phyloP scores from a whole-genome alignment of 2,888 invertebrate species.

The Aleiodes alternator region DNA sequence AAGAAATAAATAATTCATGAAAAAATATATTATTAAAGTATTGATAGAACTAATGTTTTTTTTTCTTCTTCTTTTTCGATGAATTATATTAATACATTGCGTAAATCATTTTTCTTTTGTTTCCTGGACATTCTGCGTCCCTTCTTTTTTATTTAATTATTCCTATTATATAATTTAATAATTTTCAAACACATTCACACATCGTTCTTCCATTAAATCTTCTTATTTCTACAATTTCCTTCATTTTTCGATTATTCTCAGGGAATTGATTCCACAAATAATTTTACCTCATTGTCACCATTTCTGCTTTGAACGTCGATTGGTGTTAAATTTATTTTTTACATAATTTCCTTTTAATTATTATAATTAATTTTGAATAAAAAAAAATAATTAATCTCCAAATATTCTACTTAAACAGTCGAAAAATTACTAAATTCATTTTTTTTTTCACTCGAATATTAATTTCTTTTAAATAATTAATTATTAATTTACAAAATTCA shows the following conservation, averaged over 20 bases:
- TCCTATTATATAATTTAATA: background rate
- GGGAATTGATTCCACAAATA: slow-evolving; percentile 20
- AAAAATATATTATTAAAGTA: slow-evolving; percentile 66
- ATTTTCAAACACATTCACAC: slow-evolving; percentile 29
- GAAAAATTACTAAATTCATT: slow-evolving; percentile 31
- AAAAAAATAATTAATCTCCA: no score
- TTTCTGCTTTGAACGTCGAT: slow-evolving; percentile 30
- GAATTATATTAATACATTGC: slow-evolving; percentile 62
- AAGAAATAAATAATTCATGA: slow-evolving; percentile 65
- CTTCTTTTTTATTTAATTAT: background rate
- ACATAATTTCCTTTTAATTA: slow-evolving; percentile 2
- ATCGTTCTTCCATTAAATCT: slow-evolving; percentile 29
- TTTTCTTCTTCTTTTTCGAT: slow-evolving; percentile 42
- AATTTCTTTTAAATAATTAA: slow-evolving; percentile 2
- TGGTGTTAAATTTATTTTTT: slow-evolving; percentile 19
- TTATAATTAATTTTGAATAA: slow-evolving; percentile 12
- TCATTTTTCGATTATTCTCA: background rate
- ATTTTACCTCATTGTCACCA: slow-evolving; percentile 23
- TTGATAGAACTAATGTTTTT: slow-evolving; percentile 58
- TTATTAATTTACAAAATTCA: slow-evolving; percentile 34
- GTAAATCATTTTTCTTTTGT: slow-evolving; percentile 49
- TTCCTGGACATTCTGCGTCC: slow-evolving; percentile 29
- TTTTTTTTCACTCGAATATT: slow-evolving; percentile 30
- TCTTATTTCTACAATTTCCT: background rate
- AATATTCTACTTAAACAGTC: slow-evolving; percentile 28